A percentile compares a stretch with the other conserved stretches of the same genome.
Conservation (phyloP, 35 echinoderm and acorn worm genomes). For the Amphiura filiformis region DNA sequence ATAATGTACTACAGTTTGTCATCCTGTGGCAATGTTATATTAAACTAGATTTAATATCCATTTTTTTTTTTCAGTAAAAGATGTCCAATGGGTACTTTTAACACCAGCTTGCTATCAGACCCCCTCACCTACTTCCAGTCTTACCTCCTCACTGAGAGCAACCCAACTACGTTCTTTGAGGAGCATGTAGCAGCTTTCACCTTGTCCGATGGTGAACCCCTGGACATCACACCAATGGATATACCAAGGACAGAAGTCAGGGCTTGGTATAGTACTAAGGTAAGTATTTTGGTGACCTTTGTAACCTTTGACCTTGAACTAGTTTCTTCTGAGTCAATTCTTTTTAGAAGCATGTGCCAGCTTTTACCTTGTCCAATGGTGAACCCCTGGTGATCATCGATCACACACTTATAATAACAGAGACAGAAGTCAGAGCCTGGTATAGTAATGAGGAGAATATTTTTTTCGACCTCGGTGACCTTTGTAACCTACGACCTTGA, state of each 20-base stretch:
- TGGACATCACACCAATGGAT: neutral
- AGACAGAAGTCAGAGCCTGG: slow-evolving; percentile 37
- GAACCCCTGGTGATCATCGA: no score
- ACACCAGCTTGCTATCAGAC: slow-evolving; percentile 22
- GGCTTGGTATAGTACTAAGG: slow-evolving; percentile 92
- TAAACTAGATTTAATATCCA: no score
- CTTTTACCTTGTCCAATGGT: slow-evolving; percentile 39
- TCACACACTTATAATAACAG: neutral
- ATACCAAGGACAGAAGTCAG: neutral
- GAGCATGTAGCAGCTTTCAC: slow-evolving; percentile 72
- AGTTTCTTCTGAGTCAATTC: no score
- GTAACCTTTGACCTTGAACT: no score
- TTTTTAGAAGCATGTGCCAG: slow-evolving; percentile 79
- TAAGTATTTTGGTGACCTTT: slow-evolving; percentile 13
- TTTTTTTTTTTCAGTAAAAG: no score
- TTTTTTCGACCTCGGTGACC: no score
- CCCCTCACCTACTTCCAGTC: slow-evolving; percentile 67
- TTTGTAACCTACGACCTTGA: no score
- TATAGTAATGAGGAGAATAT: slow-evolving; percentile 87
- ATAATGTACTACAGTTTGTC: no score
- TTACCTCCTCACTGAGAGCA: slow-evolving; percentile 52
- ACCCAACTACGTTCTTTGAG: slow-evolving; percentile 54
- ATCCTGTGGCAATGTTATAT: no score
- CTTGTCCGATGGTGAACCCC: slow-evolving; percentile 17
- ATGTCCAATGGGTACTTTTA: slow-evolving; percentile 76